Evolutionary conservation across 2,113 vertebrate genomes (phyloP).

Genomic region (Todiramphus chloris): DNA sequence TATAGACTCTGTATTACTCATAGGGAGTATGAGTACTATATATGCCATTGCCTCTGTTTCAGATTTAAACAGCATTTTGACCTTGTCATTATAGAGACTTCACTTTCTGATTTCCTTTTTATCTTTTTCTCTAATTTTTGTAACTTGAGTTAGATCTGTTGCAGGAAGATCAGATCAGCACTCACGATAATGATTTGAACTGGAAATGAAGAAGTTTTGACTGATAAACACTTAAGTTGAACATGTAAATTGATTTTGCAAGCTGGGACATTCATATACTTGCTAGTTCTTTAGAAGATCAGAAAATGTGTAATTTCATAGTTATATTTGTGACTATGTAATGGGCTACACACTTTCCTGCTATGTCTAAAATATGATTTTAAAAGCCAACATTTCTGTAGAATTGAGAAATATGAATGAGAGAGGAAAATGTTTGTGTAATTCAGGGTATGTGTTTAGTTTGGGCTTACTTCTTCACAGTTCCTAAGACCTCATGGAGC

Average conservation of each 20-base stretch:
- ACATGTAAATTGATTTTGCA: constrained; percentile 9
- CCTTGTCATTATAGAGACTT: background rate
- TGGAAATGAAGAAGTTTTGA: background rate
- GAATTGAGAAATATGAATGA: background rate
- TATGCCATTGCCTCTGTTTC: background rate
- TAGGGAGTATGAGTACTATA: too few relatives aligned
- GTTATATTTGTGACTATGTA: background rate
- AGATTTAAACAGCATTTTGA: background rate
- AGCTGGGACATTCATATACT: background rate
- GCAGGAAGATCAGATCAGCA: background rate
- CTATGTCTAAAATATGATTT: background rate
- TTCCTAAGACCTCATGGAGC: background rate
- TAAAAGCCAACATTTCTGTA: background rate
- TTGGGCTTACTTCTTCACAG: background rate
- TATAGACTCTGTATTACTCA: background rate
- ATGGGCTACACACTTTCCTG: background rate
- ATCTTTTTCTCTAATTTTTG: background rate
- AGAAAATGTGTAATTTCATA: background rate
- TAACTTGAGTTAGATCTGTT: background rate
- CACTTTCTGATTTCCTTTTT: background rate
- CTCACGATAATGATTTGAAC: background rate
- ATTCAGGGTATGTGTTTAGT: background rate
- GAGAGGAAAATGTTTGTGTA: background rate
- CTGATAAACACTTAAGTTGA: background rate
- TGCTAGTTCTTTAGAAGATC: background rate